Evolutionary conservation across 2,888 invertebrate genomes (phyloP).

Genomic region (Amblyjoppa fuscipennis): DNA sequence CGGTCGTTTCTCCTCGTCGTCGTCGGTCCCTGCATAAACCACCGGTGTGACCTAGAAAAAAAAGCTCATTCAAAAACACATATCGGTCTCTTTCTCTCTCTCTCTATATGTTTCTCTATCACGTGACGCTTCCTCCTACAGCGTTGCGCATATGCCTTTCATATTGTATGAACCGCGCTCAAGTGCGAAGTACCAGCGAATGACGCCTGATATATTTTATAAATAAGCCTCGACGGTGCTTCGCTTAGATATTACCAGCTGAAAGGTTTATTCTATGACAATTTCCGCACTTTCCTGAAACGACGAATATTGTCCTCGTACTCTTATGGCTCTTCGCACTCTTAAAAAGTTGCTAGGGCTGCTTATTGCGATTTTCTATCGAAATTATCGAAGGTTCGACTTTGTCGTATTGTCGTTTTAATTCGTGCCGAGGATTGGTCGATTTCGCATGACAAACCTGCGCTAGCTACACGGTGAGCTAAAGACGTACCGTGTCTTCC

Average conservation of each 20-base stretch:
- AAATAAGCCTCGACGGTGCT: too few relatives aligned
- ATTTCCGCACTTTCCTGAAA: too few relatives aligned
- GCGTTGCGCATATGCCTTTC: neutral
- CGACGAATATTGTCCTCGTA: too few relatives aligned
- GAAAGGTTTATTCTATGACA: neutral
- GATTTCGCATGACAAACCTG: too few relatives aligned
- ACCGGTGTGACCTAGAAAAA: slow-evolving; percentile 25
- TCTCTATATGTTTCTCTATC: neutral
- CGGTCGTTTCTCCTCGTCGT: slow-evolving; percentile 20
- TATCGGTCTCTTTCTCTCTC: neutral
- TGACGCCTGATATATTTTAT: neutral
- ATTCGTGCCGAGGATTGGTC: too few relatives aligned
- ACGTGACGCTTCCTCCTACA: neutral
- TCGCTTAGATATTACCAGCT: neutral
- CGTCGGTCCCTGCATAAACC: slow-evolving; percentile 13
- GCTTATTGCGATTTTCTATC: too few relatives aligned
- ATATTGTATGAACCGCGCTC: neutral
- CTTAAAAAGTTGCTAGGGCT: too few relatives aligned
- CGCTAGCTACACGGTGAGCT: too few relatives aligned
- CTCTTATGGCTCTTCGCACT: too few relatives aligned
- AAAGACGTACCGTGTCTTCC: too few relatives aligned
- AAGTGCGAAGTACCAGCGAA: neutral
- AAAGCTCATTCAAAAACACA: slow-evolving; percentile 1
- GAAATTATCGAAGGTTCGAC: too few relatives aligned
- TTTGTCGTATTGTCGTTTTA: too few relatives aligned